Conservation (phyloP, 2,797 vertebrate species). For the Melopsittacus undulatus region DNA sequence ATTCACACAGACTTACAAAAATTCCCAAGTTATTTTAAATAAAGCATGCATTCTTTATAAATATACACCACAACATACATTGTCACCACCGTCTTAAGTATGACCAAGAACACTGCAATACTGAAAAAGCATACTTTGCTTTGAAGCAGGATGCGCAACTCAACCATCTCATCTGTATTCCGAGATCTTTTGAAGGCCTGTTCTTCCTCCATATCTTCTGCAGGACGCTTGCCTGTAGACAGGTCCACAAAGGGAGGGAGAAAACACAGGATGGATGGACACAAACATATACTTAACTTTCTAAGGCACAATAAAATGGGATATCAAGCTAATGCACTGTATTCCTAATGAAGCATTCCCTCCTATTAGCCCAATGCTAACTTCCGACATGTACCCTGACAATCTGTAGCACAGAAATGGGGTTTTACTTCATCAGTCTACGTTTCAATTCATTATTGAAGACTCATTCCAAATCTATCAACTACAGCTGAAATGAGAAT, state of each 20-base stretch:
- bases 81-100: not conserved
- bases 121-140: slow-evolving; percentile 87
- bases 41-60: not conserved
- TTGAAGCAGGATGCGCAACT: slow-evolving; percentile 95
- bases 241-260: not conserved
- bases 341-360: not conserved
- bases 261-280: not conserved
- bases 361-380: not conserved
- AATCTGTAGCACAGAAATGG: not conserved
- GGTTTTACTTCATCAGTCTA: not conserved
- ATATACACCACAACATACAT: not conserved
- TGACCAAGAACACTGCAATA: not conserved
- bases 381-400: not conserved
- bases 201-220: slow-evolving; percentile 94
- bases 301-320: not conserved
- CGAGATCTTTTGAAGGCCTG: slow-evolving; percentile 96
- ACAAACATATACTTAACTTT: slow-evolving; percentile 2
- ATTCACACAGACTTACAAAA: not conserved
- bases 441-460: not conserved
- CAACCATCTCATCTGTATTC: slow-evolving; percentile 95
- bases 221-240: slow-evolving; percentile 92
- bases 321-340: not conserved
- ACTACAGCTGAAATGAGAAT: not conserved
- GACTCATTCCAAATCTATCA: not conserved
- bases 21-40: not conserved